A percentile compares a stretch with the other conserved stretches of the same genome.
Conservation (phyloP, 2,113 vertebrate species). For the Beaufortia kweichowensis region DNA sequence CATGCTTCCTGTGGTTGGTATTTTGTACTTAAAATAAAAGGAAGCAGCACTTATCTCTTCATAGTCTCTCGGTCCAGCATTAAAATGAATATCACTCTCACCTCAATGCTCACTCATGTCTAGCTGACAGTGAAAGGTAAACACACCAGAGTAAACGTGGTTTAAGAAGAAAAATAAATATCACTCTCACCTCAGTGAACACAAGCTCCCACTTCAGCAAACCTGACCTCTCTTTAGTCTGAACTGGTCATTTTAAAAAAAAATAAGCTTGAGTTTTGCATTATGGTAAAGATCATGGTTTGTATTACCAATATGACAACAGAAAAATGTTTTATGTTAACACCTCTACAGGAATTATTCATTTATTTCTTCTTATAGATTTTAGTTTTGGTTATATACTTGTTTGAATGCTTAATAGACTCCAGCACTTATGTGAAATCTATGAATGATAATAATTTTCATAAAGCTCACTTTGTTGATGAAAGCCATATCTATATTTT, state of each 20-base stretch:
- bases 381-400: no score
- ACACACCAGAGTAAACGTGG: not conserved
- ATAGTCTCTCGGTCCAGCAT: no score
- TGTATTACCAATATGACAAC: no score
- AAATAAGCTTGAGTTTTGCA: not conserved
- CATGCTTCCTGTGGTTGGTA: no score
- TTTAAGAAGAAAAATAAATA: not conserved
- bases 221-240: not conserved
- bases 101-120: no score
- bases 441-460: not conserved
- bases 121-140: slow-evolving; percentile 1
- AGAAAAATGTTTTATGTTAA: not conserved
- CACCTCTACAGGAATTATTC: not conserved
- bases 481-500: not conserved
- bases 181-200: not conserved
- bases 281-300: not conserved
- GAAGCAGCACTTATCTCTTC: no score
- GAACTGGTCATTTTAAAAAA: not conserved
- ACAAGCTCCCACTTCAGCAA: not conserved
- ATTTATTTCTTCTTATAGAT: no score
- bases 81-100: no score
- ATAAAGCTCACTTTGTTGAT: not conserved
- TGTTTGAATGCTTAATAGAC: no score
- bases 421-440: not conserved
- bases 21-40: no score